phyloP scores from a whole-genome alignment of 2,888 invertebrate genomes.

The Amiota communis region DNA sequence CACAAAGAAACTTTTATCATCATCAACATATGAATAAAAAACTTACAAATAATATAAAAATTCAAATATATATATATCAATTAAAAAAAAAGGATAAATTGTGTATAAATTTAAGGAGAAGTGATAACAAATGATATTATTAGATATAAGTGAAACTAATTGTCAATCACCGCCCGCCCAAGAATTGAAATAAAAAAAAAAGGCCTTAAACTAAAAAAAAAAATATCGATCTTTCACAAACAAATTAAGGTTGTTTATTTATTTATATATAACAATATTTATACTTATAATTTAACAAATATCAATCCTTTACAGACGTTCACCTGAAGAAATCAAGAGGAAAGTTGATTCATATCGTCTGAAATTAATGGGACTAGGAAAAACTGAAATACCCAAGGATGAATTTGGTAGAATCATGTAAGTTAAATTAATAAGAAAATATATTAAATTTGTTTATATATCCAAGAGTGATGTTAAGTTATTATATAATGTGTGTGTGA shows the following conservation, averaged over 20 bases:
- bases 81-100: background rate
- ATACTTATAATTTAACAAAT: too few species aligned
- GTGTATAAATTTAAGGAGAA: background rate
- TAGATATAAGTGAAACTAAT: background rate
- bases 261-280: background rate
- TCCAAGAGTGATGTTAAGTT: slow-evolving; percentile 44
- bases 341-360: slow-evolving; percentile 91
- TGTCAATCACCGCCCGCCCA: too few species aligned
- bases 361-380: slow-evolving; percentile 83
- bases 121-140: background rate
- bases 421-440: slow-evolving; percentile 49
- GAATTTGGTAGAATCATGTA: slow-evolving; percentile 86
- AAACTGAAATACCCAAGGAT: slow-evolving; percentile 80
- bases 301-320: slow-evolving; percentile 79
- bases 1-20: too few species aligned
- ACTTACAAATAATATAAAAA: slow-evolving; percentile 24
- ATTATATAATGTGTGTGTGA: too few species aligned
- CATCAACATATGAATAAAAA: background rate
- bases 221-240: slow-evolving; percentile 43
- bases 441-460: background rate
- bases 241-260: slow-evolving; percentile 5
- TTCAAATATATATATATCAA: too few species aligned
- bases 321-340: slow-evolving; percentile 86
- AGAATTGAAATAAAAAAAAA: background rate
- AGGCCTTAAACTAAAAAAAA: background rate